Conservation (phyloP, 2,888 invertebrate genomes). For the Polyommatus icarus region DNA sequence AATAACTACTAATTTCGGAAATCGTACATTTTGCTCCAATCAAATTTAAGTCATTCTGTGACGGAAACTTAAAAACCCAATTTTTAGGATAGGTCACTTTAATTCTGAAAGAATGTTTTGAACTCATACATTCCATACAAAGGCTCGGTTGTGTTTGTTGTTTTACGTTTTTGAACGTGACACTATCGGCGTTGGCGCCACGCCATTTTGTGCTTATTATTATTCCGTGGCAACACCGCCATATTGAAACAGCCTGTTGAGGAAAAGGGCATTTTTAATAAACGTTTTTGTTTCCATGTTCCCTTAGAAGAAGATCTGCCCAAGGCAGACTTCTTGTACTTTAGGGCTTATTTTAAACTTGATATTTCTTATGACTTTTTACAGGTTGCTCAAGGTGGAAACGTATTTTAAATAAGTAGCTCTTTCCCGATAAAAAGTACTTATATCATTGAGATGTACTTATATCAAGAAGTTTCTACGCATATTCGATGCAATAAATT, state of each 20-base stretch:
- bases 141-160: not conserved
- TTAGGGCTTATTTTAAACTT: not conserved
- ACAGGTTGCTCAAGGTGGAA: too few relatives aligned
- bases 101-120: not conserved
- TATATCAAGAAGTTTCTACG: too few relatives aligned
- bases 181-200: slow-evolving; percentile 19
- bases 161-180: slow-evolving; percentile 11
- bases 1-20: too few relatives aligned
- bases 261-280: slow-evolving; percentile 4
- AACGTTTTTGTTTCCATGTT: not conserved
- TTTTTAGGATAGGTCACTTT: not conserved
- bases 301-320: not conserved
- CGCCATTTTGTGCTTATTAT: slow-evolving; percentile 19
- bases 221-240: slow-evolving; percentile 11
- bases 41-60: not conserved
- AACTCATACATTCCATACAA: not conserved
- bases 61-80: not conserved
- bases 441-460: too few relatives aligned
- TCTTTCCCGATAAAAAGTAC: too few relatives aligned
- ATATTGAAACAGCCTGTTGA: slow-evolving; percentile 25
- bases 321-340: not conserved
- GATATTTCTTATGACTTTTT: not conserved
- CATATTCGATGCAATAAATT: too few relatives aligned
- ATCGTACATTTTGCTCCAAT: not conserved
- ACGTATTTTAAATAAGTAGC: too few relatives aligned